phyloP scores from a whole-genome alignment of 92 coral and sea anemone species.

The Porites divaricata region DNA sequence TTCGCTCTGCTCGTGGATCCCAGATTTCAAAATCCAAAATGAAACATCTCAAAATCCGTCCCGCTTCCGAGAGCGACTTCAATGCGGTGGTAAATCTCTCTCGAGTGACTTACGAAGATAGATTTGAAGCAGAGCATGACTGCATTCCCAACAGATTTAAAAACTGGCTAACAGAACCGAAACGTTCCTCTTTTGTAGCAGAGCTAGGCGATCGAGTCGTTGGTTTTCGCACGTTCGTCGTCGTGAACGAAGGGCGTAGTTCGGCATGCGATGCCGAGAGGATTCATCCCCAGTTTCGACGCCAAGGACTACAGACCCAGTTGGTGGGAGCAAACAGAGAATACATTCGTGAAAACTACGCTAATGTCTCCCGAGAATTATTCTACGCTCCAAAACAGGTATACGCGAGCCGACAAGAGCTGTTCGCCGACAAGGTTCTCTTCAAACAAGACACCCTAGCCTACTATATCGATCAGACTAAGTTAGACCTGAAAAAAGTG shows the following conservation, averaged over 20 bases:
- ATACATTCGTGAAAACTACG: slow-evolving; percentile 68
- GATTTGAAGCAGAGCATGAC: slow-evolving; percentile 67
- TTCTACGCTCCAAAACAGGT: slow-evolving; percentile 86
- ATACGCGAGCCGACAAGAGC: slow-evolving; percentile 84
- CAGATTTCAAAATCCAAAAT: not conserved
- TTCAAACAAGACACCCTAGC: slow-evolving; percentile 89
- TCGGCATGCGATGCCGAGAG: slow-evolving; percentile 85
- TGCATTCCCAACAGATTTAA: slow-evolving; percentile 80
- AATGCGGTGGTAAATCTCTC: slow-evolving; percentile 78
- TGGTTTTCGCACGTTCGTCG: slow-evolving; percentile 87
- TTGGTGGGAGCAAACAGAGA: slow-evolving; percentile 80
- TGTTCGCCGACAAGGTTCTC: slow-evolving; percentile 76
- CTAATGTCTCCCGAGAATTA: slow-evolving; percentile 81
- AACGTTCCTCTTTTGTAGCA: slow-evolving; percentile 81
- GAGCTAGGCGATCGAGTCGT: slow-evolving; percentile 67
- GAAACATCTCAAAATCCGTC: slow-evolving; percentile 29
- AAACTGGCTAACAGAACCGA: slow-evolving; percentile 74
- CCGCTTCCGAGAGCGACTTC: slow-evolving; percentile 71
- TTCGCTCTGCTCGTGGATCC: not conserved
- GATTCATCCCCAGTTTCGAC: slow-evolving; percentile 86
- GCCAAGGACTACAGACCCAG: slow-evolving; percentile 80
- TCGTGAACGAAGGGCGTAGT: slow-evolving; percentile 81
- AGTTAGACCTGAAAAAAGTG: slow-evolving; percentile 10
- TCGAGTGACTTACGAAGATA: slow-evolving; percentile 69
- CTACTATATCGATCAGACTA: slow-evolving; percentile 57